These are phyloP conservation scores for Lacanobia wlatinum DNA, from an alignment of 2,888 invertebrate species.

Conservation along the genomic window DNA sequence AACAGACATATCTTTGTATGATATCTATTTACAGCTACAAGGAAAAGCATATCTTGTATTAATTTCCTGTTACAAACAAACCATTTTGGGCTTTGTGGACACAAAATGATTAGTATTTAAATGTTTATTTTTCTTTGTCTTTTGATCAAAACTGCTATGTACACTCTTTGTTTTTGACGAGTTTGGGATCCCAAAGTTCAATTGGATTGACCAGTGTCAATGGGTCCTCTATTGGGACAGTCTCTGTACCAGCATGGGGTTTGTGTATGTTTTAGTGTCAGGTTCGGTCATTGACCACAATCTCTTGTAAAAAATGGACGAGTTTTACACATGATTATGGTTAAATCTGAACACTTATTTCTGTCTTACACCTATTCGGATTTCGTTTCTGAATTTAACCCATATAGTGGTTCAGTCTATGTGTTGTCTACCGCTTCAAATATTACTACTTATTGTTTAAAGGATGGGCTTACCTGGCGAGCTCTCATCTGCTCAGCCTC, in stretches of 20 bases:
- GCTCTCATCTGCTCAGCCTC: conserved; percentile 99
- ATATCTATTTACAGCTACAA: neutral
- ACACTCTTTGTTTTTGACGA: neutral
- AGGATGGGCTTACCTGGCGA: conserved; percentile 92
- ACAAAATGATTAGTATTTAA: too few relatives aligned
- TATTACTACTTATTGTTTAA: neutral
- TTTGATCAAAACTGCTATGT: neutral
- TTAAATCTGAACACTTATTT: neutral
- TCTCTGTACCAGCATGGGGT: neutral
- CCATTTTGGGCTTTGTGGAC: neutral
- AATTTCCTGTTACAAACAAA: conserved; percentile 5
- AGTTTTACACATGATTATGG: neutral
- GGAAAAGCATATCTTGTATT: neutral
- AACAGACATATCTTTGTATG: neutral
- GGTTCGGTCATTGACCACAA: too few relatives aligned
- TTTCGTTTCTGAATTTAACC: too few relatives aligned
- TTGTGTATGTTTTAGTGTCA: too few relatives aligned
- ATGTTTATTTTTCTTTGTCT: neutral
- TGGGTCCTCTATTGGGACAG: neutral
- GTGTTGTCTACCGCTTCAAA: neutral
- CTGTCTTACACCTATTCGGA: too few relatives aligned
- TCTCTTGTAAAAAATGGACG: too few relatives aligned
- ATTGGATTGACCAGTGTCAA: neutral
- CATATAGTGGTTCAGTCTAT: too few relatives aligned
- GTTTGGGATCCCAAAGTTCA: neutral